Percentiles rank a stretch among this genome's conserved stretches.
Conservation (phyloP, 2,797 vertebrate genomes). For the Paramormyrops hopkinsi region DNA sequence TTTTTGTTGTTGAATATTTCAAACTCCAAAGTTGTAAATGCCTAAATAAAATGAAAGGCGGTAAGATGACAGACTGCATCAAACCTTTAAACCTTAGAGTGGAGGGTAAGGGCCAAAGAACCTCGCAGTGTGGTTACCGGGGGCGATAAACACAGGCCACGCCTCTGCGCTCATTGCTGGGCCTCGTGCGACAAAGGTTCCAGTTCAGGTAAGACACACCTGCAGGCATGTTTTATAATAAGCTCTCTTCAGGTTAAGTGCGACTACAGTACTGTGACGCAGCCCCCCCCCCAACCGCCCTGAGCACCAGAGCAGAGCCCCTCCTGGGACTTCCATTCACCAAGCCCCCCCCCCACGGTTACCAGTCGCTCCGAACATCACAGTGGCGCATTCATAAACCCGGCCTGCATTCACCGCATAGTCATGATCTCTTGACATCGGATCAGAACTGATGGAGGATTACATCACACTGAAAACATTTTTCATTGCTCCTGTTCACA, state of each 20-base stretch:
- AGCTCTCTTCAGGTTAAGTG: background rate
- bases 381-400: slow-evolving; percentile 17
- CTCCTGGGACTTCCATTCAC: background rate
- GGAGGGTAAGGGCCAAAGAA: background rate
- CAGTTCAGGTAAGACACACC: background rate
- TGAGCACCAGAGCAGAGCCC: background rate
- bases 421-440: slow-evolving; percentile 42
- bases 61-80: background rate
- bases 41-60: background rate
- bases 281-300: background rate
- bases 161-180: background rate
- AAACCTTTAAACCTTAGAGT: background rate
- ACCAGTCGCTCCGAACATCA: background rate
- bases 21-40: background rate
- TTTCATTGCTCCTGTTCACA: background rate
- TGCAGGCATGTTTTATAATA: background rate
- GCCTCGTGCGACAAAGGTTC: background rate
- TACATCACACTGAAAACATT: background rate
- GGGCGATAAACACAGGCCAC: background rate
- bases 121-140: background rate
- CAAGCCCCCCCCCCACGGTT: background rate
- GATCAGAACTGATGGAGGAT: slow-evolving; percentile 48
- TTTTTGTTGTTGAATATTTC: slow-evolving; percentile 43
- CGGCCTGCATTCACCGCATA: slow-evolving; percentile 45
- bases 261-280: background rate